Evolutionary conservation across 2,888 invertebrate genomes (phyloP), one percentile per base, ranked within the genome.

Genomic region (Norana najaformis): DNA sequence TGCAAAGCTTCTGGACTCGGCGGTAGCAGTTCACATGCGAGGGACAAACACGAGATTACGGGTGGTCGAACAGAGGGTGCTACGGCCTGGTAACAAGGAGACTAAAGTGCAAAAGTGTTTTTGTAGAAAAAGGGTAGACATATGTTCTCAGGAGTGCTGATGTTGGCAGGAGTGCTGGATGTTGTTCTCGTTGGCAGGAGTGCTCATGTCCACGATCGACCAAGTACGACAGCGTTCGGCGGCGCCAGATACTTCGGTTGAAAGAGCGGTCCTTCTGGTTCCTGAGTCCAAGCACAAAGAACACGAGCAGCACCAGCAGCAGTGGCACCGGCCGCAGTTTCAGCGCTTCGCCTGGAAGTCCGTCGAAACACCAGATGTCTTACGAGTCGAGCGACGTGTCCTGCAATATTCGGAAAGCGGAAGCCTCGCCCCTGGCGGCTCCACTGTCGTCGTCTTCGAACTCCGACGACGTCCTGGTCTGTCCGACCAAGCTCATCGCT

Each of bases 231-330:
- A 93, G 94, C 47, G 94, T 95, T n/a, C 94, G 94, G 90, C 93
- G 94, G 96, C 96, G 98, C 94, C 99, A 99, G 96, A 97, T 98
- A 92, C 98, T 98, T 95, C 96, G 99, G 93, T 98, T 99, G 98
- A 97, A 97, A 95, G 98, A 98, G 93, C 96, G 99, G 93, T 98
- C 98, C 91, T 98, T 99, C 96, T 99, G 99, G 99, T 99, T 98
- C 89, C 92, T 92, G 35, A 83, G 89, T 34, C 83, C 83, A 18
- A 85, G 85, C 85, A 85, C 85, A 36, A 85, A 85, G 37, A 37
- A 85, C 85, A 37, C 85, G 5, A 37, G 85, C 85, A 30, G 35
- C 36, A n/a, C 69, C 1, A 69, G 69, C n/a, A 69, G 69, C 69
- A 85, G 85, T 23, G 85, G 37, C 8, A 37, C 85, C 34, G 85